These are phyloP conservation scores for Rhynchomys soricoides DNA, from an alignment of 2,113 vertebrate genomes.

Conservation along the genomic window DNA sequence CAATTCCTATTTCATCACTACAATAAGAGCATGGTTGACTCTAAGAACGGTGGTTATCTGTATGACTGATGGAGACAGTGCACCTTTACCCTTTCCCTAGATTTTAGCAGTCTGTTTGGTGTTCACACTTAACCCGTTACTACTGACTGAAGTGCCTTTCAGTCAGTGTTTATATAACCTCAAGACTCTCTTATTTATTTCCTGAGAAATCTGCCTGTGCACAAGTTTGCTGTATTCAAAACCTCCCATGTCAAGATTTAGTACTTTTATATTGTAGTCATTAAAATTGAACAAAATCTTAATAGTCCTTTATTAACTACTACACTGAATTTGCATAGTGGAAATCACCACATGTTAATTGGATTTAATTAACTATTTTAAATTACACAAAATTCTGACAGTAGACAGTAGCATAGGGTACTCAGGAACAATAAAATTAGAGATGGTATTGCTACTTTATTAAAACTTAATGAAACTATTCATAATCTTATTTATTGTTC, in stretches of 20 bases:
- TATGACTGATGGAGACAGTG: conserved; percentile 5
- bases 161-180: conserved; percentile 27
- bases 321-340: conserved; percentile 68
- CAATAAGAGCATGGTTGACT: conserved; percentile 65
- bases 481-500: conserved; percentile 78
- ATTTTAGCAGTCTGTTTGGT: neutral
- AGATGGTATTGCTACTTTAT: conserved; percentile 75
- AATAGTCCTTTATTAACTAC: conserved; percentile 77
- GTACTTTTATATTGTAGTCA: conserved; percentile 68
- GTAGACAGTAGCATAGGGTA: conserved; percentile 57
- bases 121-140: conserved; percentile 34
- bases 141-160: neutral
- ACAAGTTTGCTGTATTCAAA: conserved; percentile 75
- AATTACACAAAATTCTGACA: conserved; percentile 78
- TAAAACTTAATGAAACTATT: conserved; percentile 83
- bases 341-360: conserved; percentile 81
- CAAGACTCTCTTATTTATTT: conserved; percentile 62
- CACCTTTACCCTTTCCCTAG: conserved; percentile 4
- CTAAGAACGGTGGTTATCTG: conserved; percentile 61
- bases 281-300: conserved; percentile 80
- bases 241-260: conserved; percentile 75
- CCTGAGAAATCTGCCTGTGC: conserved; percentile 4
- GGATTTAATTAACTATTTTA: conserved; percentile 84
- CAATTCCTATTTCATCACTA: conserved; percentile 64
- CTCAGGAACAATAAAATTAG: conserved; percentile 73